Base-by-base conservation (phyloP, 2,113 vertebrate genomes). In the Hiodon tergisus region DNA sequence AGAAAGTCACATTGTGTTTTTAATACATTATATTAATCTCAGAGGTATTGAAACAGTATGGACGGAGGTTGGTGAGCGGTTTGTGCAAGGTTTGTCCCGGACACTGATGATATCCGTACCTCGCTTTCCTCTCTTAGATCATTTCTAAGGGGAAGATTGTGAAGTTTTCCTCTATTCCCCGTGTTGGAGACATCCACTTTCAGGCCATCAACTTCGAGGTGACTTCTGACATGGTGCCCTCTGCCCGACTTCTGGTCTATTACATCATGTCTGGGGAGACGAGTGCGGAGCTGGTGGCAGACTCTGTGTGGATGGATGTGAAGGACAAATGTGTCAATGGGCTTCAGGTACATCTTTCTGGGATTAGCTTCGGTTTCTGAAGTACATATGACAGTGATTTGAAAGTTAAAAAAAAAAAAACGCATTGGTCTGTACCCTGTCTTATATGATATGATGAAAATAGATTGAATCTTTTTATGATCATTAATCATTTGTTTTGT, bases 271-370 rank as follows among this genome's bases (percentile, higher is more conserved):
- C 60, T 0, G 94, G 91, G 70, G 94, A 95, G 79, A 79, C 87
- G 50, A 87, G 73, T 0, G 86, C 92, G 0, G 97, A 98, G 82
- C 82, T 98, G 76, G 95, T 98, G 65, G 94, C 95, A 6, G 96
- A 98, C 81, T 95, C 96, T 0, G 77, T 95, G 4, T 97, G 95
- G 95, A 77, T 99, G 76, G 86, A 94, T 0, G 84, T 99, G 72
- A 87, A 85, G 72, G 93, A 88, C 75, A 93, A 91, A 31, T 99
- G 97, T 85, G 82, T 93, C 57, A 94, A 91, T 7, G 86, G 79
- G 69, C 92, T 96, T 2, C 79, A 91, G 81, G 97, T 98, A 77
- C 87, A 61, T 71, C 16, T 50, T 9, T 13, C 53, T 57, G 10
- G 8, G 1, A 31, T 58, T 50, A 2, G 8, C 31, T 16, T 54